These are phyloP conservation scores for Gasterosteus nipponicus DNA, from an alignment of 2,113 vertebrate species.

Conservation along the genomic window DNA sequence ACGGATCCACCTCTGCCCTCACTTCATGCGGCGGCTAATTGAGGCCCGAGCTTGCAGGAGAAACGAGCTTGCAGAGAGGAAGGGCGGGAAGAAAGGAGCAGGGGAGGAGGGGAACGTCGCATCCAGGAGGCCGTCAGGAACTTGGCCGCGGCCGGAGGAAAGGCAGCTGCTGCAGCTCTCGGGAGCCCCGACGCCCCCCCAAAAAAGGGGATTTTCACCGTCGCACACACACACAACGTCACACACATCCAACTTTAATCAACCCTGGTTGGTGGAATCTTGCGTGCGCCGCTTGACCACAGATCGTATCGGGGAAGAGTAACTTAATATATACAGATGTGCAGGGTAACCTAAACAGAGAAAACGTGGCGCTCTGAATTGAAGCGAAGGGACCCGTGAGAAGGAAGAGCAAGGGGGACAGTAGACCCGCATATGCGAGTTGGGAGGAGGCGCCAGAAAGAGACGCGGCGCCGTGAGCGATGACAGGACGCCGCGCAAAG, in stretches of 20 bases:
- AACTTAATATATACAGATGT: constrained; percentile 48
- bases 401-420: constrained; percentile 7
- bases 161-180: constrained; percentile 74
- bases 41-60: constrained; percentile 15
- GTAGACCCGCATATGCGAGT: neutral
- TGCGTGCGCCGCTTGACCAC: neutral
- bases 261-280: too few relatives aligned
- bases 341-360: constrained; percentile 44
- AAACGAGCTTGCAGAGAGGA: constrained; percentile 7
- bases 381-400: neutral
- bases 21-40: constrained; percentile 28
- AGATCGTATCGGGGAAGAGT: constrained; percentile 20
- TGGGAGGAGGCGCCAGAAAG: neutral
- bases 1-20: constrained; percentile 27
- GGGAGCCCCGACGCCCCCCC: constrained; percentile 5
- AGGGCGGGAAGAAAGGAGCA: constrained; percentile 18
- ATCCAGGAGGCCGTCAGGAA: constrained; percentile 70
- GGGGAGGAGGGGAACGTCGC: constrained; percentile 37
- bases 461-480: too few relatives aligned
- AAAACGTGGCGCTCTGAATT: constrained; percentile 13
- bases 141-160: constrained; percentile 67
- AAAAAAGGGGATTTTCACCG: constrained; percentile 38
- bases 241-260: too few relatives aligned
- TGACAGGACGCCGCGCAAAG: constrained; percentile 30
- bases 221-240: neutral